Evolutionary conservation across 1,140 invertebrate species (phyloP).

Genomic region (Drosophila lacteicornis): DNA sequence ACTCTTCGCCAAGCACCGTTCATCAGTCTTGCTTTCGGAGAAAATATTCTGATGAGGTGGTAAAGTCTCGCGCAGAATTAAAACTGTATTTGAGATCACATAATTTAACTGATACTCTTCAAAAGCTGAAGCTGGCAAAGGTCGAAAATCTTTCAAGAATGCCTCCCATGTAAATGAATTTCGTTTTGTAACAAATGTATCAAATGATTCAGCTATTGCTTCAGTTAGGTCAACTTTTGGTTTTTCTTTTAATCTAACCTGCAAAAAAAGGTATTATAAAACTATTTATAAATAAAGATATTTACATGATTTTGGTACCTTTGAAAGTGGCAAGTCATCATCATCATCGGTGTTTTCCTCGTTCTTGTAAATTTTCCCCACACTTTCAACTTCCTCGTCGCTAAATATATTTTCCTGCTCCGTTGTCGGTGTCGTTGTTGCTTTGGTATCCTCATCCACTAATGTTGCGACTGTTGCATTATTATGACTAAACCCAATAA

Average conservation of each 20-base stretch:
- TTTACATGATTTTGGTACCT: conserved; percentile 84
- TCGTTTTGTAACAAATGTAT: conserved; percentile 74
- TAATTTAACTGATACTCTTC: conserved; percentile 81
- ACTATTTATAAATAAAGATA: background rate
- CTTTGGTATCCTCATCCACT: conserved; percentile 70
- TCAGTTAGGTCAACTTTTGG: conserved; percentile 81
- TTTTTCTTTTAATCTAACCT: conserved; percentile 85
- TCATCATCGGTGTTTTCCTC: conserved; percentile 93
- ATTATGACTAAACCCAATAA: conserved; percentile 21
- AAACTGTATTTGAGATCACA: conserved; percentile 78
- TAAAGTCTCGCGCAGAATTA: conserved; percentile 79
- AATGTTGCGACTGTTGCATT: conserved; percentile 25
- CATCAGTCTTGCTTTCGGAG: conserved; percentile 85
- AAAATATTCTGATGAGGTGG: conserved; percentile 79
- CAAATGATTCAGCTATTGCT: conserved; percentile 79
- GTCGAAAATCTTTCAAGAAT: conserved; percentile 80
- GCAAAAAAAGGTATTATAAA: background rate
- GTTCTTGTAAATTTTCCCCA: conserved; percentile 85
- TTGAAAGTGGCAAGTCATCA: conserved; percentile 92
- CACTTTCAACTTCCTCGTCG: conserved; percentile 90
- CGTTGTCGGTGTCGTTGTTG: conserved; percentile 16
- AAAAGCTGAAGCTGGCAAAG: conserved; percentile 69
- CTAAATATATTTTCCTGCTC: conserved; percentile 88
- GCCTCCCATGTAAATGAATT: conserved; percentile 80
- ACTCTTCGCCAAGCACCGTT: conserved; percentile 88